Percentiles rank a stretch among this genome's conserved stretches.
Conservation (phyloP, 2,797 vertebrate species). For the Natrix natrix region DNA sequence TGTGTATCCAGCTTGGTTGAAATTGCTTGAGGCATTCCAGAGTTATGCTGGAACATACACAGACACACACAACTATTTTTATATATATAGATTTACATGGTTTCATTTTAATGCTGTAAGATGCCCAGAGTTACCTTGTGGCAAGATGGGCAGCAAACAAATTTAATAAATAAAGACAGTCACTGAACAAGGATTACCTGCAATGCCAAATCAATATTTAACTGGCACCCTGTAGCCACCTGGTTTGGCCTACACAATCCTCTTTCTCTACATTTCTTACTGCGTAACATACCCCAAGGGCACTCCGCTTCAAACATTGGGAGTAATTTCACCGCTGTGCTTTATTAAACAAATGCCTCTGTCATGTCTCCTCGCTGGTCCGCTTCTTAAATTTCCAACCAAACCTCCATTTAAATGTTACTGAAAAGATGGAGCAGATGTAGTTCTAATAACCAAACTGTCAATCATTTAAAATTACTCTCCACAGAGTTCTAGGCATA, state of each 20-base stretch:
- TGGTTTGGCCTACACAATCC: slow-evolving; percentile 55
- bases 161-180: background rate
- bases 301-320: slow-evolving; percentile 43
- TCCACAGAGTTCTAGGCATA: slow-evolving; percentile 63
- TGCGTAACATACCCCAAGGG: slow-evolving; percentile 50
- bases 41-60: no score
- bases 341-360: slow-evolving; percentile 65
- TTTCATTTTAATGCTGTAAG: background rate
- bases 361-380: slow-evolving; percentile 63
- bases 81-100: background rate
- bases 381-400: slow-evolving; percentile 61
- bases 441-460: slow-evolving; percentile 63
- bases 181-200: background rate
- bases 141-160: background rate
- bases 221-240: slow-evolving; percentile 65
- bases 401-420: slow-evolving; percentile 66
- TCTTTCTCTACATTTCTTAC: slow-evolving; percentile 55
- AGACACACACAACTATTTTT: no score
- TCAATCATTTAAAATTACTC: slow-evolving; percentile 72
- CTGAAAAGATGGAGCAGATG: slow-evolving; percentile 62
- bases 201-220: slow-evolving; percentile 44
- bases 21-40: no score
- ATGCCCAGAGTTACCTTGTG: background rate
- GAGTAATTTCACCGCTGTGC: slow-evolving; percentile 34
- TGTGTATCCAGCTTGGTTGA: no score